These are phyloP conservation scores for Dysmachus trigonus DNA, from an alignment of 2,888 invertebrate species.

Conservation along the genomic window DNA sequence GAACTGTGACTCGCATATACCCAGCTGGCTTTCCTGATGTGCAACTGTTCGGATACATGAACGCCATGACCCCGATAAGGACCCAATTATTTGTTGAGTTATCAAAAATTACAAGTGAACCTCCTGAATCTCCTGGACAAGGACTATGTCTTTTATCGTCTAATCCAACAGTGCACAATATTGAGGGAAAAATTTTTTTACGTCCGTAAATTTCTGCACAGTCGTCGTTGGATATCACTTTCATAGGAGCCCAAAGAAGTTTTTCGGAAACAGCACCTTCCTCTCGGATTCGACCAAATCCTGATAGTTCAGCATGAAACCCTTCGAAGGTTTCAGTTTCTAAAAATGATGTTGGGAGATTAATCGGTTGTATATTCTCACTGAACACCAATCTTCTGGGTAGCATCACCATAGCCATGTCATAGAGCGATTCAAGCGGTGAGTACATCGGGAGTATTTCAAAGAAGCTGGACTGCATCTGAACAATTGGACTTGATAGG, in stretches of 20 bases:
- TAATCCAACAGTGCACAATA: constrained; percentile 17
- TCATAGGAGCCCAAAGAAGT: constrained; percentile 4
- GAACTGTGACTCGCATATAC: constrained; percentile 24
- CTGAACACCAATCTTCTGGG: neutral
- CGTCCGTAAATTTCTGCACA: neutral
- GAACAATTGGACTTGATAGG: neutral
- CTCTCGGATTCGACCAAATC: neutral
- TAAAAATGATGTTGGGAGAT: neutral
- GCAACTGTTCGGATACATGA: neutral
- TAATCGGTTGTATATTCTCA: neutral
- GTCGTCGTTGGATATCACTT: constrained; percentile 6
- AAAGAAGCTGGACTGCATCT: neutral
- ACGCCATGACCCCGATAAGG: constrained; percentile 17
- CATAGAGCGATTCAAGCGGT: neutral
- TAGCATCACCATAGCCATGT: constrained; percentile 31
- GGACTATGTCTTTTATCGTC: constrained; percentile 5
- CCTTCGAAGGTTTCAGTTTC: constrained; percentile 7
- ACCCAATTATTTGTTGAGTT: constrained; percentile 1
- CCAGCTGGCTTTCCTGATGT: constrained; percentile 6
- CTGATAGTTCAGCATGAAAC: neutral
- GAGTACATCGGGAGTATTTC: neutral
- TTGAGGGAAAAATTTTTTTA: neutral
- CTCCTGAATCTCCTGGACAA: constrained; percentile 37
- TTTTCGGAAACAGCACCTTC: neutral
- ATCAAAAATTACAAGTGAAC: neutral